Percentiles rank a stretch among this genome's conserved stretches.
Conservation (phyloP, 2,888 invertebrate genomes). For the Hymenopus coronatus region DNA sequence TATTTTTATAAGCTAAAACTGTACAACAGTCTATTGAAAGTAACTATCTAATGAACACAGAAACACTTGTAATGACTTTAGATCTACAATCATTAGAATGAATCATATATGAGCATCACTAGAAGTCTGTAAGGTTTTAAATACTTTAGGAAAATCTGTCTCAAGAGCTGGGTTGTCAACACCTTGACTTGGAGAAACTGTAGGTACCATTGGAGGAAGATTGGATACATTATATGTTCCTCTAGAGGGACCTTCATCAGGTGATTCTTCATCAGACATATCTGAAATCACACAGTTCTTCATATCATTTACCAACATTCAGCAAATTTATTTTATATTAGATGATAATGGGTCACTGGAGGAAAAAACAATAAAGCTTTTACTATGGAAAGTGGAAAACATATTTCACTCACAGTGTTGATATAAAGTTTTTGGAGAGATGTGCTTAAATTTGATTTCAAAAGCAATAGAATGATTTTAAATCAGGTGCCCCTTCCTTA, state of each 20-base stretch:
- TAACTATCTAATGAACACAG: background rate
- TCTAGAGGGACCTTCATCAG: conserved; percentile 28
- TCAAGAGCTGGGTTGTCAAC: conserved; percentile 60
- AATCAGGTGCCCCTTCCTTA: too few species aligned
- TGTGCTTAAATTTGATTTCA: too few species aligned
- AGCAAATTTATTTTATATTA: too few species aligned
- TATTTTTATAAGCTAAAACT: background rate
- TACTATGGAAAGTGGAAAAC: too few species aligned
- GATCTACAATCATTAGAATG: background rate
- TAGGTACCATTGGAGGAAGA: conserved; percentile 7
- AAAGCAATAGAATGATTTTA: too few species aligned
- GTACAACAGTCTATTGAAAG: background rate
- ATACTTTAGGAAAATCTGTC: conserved; percentile 61
- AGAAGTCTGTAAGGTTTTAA: conserved; percentile 55
- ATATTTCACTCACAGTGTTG: too few species aligned
- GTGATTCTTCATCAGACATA: conserved; percentile 34
- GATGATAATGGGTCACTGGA: too few species aligned
- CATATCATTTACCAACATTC: too few species aligned
- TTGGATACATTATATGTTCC: conserved; percentile 20
- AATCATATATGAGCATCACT: background rate
- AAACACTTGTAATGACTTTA: background rate
- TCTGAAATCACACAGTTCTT: conserved; percentile 20
- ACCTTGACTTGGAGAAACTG: conserved; percentile 45
- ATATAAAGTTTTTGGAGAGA: too few species aligned
- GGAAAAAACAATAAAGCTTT: too few species aligned